Conservation (phyloP, 2,797 vertebrate species). For the Anas flavirostris region DNA sequence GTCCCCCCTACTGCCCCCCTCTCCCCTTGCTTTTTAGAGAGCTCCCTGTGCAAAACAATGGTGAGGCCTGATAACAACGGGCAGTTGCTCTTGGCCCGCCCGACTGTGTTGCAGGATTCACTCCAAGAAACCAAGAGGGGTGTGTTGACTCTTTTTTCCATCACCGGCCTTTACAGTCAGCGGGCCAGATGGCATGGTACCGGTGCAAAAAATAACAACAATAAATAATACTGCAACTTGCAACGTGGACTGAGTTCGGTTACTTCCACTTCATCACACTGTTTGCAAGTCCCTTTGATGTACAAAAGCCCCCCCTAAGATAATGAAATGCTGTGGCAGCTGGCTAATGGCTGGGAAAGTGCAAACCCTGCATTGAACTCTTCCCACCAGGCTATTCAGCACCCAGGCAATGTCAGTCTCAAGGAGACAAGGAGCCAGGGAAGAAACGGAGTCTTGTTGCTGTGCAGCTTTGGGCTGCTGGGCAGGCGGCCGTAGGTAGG, state of each 20-base stretch:
- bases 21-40: constrained; percentile 21
- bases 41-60: constrained; percentile 69
- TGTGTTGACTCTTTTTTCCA: constrained; percentile 44
- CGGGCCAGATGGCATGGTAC: constrained; percentile 79
- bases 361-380: constrained; percentile 83
- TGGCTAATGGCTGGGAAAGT: constrained; percentile 87
- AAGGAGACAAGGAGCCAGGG: constrained; percentile 53
- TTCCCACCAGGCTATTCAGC: constrained; percentile 77
- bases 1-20: not conserved
- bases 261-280: constrained; percentile 83
- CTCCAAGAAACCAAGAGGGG: constrained; percentile 74
- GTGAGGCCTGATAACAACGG: constrained; percentile 56
- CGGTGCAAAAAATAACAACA: constrained; percentile 28
- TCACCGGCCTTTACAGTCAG: constrained; percentile 62
- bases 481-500: constrained; percentile 58
- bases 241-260: constrained; percentile 72
- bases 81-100: constrained; percentile 61
- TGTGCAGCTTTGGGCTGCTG: constrained; percentile 65
- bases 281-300: constrained; percentile 82
- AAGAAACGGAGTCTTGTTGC: constrained; percentile 68
- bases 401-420: constrained; percentile 74
- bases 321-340: constrained; percentile 86
- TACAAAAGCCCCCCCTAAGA: constrained; percentile 74
- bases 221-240: constrained; percentile 59
- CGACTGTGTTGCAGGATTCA: constrained; percentile 73